Base-by-base conservation (phyloP, 2,797 vertebrate genomes). In the Poliocrania exsul region DNA sequence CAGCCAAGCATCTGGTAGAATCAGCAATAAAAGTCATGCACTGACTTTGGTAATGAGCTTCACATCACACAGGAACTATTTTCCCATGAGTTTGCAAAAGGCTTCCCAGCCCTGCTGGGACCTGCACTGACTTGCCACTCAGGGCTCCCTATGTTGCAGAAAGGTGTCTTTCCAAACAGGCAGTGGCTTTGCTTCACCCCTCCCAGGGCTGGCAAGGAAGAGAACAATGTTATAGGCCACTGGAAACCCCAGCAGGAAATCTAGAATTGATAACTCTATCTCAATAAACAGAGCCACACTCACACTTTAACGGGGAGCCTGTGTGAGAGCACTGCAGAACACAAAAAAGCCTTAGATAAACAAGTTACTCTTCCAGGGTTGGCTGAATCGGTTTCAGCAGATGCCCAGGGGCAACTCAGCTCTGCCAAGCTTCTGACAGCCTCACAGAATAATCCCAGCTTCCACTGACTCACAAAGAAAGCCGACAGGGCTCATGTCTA, bases 11-110 rank as follows among this genome's bases (percentile, higher is more conserved):
- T 90, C 94, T 96, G 79, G 88, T 93, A 87, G 90, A 91, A 94
- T 95, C 93, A 93, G 93, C 92, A 96, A 90, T 93, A 96, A 97
- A 93, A 95, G 83, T 81, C 87, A 23, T 81, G 78, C 79, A 73
- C 61, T 96, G 85, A 84, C 79, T 94, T 95, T 85, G 66, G 92
- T 96, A 93, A 97, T 96, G 94, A 96, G 93, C 88, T 94, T 96
- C 92, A 90, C 96, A 96, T 96, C 92, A 96, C 90, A 97, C 69
- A 33, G 87, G 85, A 92, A 89, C 60, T 81, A 95, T 91, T 97
- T 97, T 97, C 96, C 95, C 97, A 97, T 95, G 97, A 95, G 92
- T 95, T 95, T 86, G 31, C 92, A 93, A 90, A 95, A 95, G 94
- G 87, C 49, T 93, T 96, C 95, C 93, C 90, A 94, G 12, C 97